A percentile compares a stretch with the other conserved stretches of the same genome.
Conservation (phyloP, 2,888 invertebrate species). For the Calephelis perditalis region DNA sequence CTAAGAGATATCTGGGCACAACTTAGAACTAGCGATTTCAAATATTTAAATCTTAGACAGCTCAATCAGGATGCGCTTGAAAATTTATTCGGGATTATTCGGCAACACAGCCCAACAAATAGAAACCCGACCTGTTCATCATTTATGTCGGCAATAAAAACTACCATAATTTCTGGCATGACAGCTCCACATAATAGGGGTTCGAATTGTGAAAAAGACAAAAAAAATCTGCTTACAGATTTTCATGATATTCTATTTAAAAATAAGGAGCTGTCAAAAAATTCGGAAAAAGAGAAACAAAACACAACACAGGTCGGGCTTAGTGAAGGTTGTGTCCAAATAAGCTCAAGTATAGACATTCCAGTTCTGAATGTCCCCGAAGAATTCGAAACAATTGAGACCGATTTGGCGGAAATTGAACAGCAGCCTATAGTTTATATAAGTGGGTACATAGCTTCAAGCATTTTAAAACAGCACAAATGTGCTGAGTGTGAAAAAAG, state of each 20-base stretch:
- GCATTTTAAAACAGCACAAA: not conserved
- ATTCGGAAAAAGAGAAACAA: not conserved
- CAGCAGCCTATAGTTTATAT: slow-evolving; percentile 6
- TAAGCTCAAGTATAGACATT: not conserved
- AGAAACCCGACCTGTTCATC: slow-evolving; percentile 20
- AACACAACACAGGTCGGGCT: too few species aligned
- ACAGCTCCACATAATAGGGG: slow-evolving; percentile 17
- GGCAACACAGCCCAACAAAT: slow-evolving; percentile 27
- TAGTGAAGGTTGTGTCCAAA: not conserved
- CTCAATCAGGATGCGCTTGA: slow-evolving; percentile 27
- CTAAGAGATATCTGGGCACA: slow-evolving; percentile 12
- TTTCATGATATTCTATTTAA: not conserved
- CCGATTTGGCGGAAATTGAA: not conserved
- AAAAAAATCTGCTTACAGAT: slow-evolving; percentile 7
- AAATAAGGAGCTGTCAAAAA: not conserved
- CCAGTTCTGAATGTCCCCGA: not conserved
- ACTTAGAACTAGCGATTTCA: slow-evolving; percentile 8
- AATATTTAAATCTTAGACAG: slow-evolving; percentile 25
- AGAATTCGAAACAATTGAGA: not conserved
- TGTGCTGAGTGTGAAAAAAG: not conserved
- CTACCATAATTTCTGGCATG: slow-evolving; percentile 13
- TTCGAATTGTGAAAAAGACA: slow-evolving; percentile 17
- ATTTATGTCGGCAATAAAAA: slow-evolving; percentile 22
- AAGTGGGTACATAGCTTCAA: slow-evolving; percentile 1
- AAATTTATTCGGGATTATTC: slow-evolving; percentile 28